These are phyloP conservation scores for Phlogophora meticulosa DNA, from an alignment of 2,888 invertebrate genomes.

Conservation along the genomic window DNA sequence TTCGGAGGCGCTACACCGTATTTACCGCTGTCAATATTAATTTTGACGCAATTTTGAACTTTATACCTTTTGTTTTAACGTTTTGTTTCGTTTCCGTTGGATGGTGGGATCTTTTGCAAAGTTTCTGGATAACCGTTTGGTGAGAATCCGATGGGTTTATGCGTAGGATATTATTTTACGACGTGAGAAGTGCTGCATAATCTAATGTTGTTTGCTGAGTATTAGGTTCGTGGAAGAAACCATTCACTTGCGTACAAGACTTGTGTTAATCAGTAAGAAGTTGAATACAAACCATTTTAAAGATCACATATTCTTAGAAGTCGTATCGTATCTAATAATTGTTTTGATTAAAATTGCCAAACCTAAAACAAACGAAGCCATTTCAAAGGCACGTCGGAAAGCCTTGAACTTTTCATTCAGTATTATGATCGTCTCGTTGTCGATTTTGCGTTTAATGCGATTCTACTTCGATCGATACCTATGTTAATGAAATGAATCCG, in stretches of 20 bases:
- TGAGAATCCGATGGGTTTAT: conserved; percentile 70
- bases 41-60: conserved; percentile 70
- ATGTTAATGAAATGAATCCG: not conserved
- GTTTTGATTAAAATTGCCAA: not conserved
- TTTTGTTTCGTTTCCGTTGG: conserved; percentile 38
- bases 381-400: too few species aligned
- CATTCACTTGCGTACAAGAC: conserved; percentile 26
- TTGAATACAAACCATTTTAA: not conserved
- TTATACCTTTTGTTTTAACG: conserved; percentile 54
- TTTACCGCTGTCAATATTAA: conserved; percentile 73
- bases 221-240: conserved; percentile 43
- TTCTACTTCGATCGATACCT: not conserved
- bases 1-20: conserved; percentile 75
- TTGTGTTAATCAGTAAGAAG: conserved; percentile 8
- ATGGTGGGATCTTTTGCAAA: conserved; percentile 57
- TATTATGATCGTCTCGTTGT: not conserved
- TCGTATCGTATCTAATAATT: not conserved
- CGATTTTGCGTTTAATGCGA: not conserved
- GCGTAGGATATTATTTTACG: conserved; percentile 68
- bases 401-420: not conserved
- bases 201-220: conserved; percentile 59
- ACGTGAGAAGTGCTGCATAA: conserved; percentile 65
- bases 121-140: conserved; percentile 69
- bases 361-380: not conserved
- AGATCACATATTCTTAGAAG: not conserved